These are phyloP conservation scores for Orchesella flavescens DNA, from an alignment of 2,888 invertebrate genomes.

Conservation along the genomic window DNA sequence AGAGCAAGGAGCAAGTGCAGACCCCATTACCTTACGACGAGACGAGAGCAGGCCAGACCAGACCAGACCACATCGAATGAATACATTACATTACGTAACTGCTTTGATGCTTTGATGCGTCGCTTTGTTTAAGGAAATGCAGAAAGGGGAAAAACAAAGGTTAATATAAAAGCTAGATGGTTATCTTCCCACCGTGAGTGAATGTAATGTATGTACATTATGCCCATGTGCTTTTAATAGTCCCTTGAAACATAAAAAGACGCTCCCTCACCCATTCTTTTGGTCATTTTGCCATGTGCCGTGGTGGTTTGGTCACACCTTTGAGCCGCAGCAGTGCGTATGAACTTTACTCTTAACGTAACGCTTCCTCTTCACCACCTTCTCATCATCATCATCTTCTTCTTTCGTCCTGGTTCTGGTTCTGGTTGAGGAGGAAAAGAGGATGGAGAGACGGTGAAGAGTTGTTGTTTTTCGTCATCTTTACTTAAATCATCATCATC, in stretches of 20 bases:
- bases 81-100: too few relatives aligned
- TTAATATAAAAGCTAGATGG: too few relatives aligned
- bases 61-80: too few relatives aligned
- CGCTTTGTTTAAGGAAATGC: too few relatives aligned
- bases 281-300: conserved; percentile 6
- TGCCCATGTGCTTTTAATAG: conserved; percentile 6
- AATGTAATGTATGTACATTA: neutral
- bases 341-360: conserved; percentile 8
- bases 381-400: neutral
- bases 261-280: neutral
- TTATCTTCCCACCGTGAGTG: too few relatives aligned
- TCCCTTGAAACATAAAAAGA: conserved; percentile 4
- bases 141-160: too few relatives aligned
- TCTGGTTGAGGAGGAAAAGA: conserved; percentile 4
- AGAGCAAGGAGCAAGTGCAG: too few relatives aligned
- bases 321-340: neutral
- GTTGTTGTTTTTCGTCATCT: conserved; percentile 7
- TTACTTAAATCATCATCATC: neutral
- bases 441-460: too few relatives aligned
- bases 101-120: too few relatives aligned
- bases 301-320: conserved; percentile 10
- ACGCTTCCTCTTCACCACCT: conserved; percentile 5
- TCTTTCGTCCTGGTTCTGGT: neutral
- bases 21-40: too few relatives aligned
- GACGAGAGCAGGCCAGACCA: too few relatives aligned